Evolutionary conservation across 2,113 vertebrate species (phyloP).

Genomic region (Tor tambroides): DNA sequence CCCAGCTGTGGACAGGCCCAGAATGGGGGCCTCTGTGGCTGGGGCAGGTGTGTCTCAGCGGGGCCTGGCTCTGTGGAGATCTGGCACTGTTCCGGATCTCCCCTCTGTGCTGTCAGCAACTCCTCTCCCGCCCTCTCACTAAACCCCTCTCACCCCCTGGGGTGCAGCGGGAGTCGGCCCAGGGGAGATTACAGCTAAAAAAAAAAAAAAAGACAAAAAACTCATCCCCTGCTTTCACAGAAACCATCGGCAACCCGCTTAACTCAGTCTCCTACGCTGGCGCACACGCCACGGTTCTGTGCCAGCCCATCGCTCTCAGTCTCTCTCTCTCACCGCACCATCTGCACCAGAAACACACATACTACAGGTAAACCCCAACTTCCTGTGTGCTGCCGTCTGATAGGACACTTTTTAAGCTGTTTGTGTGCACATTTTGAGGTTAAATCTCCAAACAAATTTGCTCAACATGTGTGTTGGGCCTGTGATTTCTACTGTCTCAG

Average conservation of each 20-base stretch:
- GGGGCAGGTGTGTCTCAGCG: slow-evolving; percentile 59
- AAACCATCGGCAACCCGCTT: slow-evolving; percentile 71
- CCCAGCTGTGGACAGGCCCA: slow-evolving; percentile 50
- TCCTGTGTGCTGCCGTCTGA: slow-evolving; percentile 68
- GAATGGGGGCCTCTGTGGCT: slow-evolving; percentile 55
- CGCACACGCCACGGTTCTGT: slow-evolving; percentile 30
- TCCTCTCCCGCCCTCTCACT: slow-evolving; percentile 29
- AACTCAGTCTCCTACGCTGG: slow-evolving; percentile 57
- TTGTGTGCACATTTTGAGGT: slow-evolving; percentile 36
- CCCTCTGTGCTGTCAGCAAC: slow-evolving; percentile 58
- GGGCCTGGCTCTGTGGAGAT: slow-evolving; percentile 58
- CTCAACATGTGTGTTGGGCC: slow-evolving; percentile 46
- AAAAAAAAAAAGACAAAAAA: slow-evolving; percentile 67
- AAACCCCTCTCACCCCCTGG: slow-evolving; percentile 63
- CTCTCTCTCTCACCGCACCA: slow-evolving; percentile 64
- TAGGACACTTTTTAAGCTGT: slow-evolving; percentile 65
- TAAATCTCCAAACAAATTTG: slow-evolving; percentile 56
- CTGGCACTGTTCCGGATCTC: slow-evolving; percentile 58
- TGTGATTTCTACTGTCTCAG: slow-evolving; percentile 52
- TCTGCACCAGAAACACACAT: slow-evolving; percentile 67
- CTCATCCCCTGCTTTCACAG: slow-evolving; percentile 75
- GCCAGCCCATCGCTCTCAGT: slow-evolving; percentile 48
- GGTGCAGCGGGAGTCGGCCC: slow-evolving; percentile 76
- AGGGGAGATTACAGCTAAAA: slow-evolving; percentile 75
- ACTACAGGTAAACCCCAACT: slow-evolving; percentile 69